These are phyloP conservation scores for Epicampocera succincta DNA, from an alignment of 2,888 invertebrate species.

Conservation along the genomic window DNA sequence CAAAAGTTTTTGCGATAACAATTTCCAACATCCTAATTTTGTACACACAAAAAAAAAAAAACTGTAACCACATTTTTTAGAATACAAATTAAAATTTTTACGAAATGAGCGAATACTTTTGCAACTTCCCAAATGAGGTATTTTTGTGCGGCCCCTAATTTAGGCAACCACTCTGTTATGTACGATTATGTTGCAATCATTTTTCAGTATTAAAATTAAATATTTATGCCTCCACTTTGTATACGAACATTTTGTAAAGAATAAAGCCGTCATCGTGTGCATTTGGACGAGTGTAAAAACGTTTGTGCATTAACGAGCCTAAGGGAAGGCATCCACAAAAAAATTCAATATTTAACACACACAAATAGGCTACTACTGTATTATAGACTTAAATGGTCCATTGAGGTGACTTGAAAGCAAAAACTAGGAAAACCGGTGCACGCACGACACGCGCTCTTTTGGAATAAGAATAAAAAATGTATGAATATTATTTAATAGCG, in stretches of 20 bases:
- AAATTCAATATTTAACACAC: constrained; percentile 31
- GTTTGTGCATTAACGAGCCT: constrained; percentile 17
- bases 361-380: constrained; percentile 38
- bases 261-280: constrained; percentile 16
- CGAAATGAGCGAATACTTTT: too few relatives aligned
- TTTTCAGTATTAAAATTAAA: constrained; percentile 60
- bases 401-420: constrained; percentile 24
- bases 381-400: constrained; percentile 36
- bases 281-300: neutral
- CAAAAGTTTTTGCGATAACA: too few relatives aligned
- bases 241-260: constrained; percentile 34
- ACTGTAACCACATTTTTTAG: too few relatives aligned
- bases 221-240: constrained; percentile 60
- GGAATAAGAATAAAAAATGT: too few relatives aligned
- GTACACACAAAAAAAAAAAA: too few relatives aligned
- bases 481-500: too few relatives aligned
- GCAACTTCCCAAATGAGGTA: too few relatives aligned
- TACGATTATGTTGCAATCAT: constrained; percentile 54
- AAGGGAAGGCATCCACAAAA: constrained; percentile 57
- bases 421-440: neutral
- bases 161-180: neutral
- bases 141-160: too few relatives aligned
- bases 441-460: neutral
- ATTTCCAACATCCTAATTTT: too few relatives aligned
- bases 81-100: too few relatives aligned